These are phyloP conservation scores for Meloe dianella DNA, from an alignment of 2,888 invertebrate genomes.

Conservation along the genomic window DNA sequence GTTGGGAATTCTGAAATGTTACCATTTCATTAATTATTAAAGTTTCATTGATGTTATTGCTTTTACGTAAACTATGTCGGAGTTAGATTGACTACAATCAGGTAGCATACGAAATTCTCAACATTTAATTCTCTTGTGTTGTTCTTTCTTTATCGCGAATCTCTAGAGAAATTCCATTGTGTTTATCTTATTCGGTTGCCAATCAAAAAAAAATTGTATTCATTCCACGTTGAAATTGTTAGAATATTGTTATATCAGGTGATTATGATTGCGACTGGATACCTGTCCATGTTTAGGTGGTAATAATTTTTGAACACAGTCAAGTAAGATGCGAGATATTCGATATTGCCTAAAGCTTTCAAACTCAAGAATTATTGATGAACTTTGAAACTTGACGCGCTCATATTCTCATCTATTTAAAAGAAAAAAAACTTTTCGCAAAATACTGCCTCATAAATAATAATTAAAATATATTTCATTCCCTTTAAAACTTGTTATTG, in stretches of 20 bases:
- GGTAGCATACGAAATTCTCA: neutral
- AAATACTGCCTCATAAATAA: constrained; percentile 36
- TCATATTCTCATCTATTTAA: constrained; percentile 18
- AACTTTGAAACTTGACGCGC: constrained; percentile 41
- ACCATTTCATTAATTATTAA: constrained; percentile 16
- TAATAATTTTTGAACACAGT: constrained; percentile 28
- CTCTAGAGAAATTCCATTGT: neutral
- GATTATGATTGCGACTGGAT: neutral
- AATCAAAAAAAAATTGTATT: neutral
- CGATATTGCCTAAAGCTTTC: constrained; percentile 44
- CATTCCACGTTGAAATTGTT: neutral
- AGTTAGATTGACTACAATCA: constrained; percentile 3
- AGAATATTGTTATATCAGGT: neutral
- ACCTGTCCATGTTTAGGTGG: constrained; percentile 7
- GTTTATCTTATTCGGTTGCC: neutral
- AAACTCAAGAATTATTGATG: constrained; percentile 47
- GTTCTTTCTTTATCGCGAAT: neutral
- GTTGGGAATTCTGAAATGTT: constrained; percentile 14
- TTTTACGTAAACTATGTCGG: constrained; percentile 10
- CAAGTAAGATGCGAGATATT: constrained; percentile 30
- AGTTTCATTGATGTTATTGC: constrained; percentile 23
- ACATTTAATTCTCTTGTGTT: neutral
- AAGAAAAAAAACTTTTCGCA: constrained; percentile 41
- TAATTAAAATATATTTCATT: constrained; percentile 31
- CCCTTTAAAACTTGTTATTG: constrained; percentile 25